A percentile compares a stretch with the other conserved stretches of the same genome.
Evolutionary conservation across 2,113 vertebrate genomes (phyloP).

Genomic region (Dipodomys spectabilis): DNA sequence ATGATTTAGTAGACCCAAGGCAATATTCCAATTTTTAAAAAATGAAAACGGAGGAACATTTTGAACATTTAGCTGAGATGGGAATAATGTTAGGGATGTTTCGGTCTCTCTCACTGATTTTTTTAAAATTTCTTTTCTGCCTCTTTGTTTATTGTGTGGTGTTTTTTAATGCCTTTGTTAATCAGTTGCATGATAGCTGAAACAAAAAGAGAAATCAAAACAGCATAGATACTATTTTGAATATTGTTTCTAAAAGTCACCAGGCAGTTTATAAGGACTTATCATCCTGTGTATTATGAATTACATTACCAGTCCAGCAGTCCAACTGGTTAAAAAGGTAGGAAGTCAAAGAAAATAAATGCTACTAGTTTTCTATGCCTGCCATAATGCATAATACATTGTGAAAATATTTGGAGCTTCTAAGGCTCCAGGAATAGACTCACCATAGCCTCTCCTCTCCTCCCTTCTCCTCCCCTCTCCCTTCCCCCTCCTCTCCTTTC

Average conservation of each 20-base stretch:
- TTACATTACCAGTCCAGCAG: conserved; percentile 80
- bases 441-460: background rate
- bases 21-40: conserved; percentile 92
- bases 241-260: conserved; percentile 84
- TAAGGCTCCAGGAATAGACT: conserved; percentile 79
- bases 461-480: too few relatives aligned
- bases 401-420: conserved; percentile 82
- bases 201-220: conserved; percentile 82
- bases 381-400: conserved; percentile 81
- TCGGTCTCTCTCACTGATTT: conserved; percentile 77
- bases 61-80: conserved; percentile 79
- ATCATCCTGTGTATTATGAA: conserved; percentile 83
- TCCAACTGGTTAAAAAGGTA: conserved; percentile 86
- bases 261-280: conserved; percentile 84
- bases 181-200: conserved; percentile 79
- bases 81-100: conserved; percentile 83
- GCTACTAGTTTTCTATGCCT: conserved; percentile 86
- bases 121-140: conserved; percentile 75
- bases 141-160: conserved; percentile 73
- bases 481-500: too few relatives aligned
- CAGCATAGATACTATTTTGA: conserved; percentile 81
- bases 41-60: conserved; percentile 90
- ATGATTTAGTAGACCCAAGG: conserved; percentile 96
- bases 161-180: conserved; percentile 82
- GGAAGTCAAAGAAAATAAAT: conserved; percentile 88